Base-by-base conservation (phyloP, 1,140 invertebrate species). In the Drosophila takahashii region DNA sequence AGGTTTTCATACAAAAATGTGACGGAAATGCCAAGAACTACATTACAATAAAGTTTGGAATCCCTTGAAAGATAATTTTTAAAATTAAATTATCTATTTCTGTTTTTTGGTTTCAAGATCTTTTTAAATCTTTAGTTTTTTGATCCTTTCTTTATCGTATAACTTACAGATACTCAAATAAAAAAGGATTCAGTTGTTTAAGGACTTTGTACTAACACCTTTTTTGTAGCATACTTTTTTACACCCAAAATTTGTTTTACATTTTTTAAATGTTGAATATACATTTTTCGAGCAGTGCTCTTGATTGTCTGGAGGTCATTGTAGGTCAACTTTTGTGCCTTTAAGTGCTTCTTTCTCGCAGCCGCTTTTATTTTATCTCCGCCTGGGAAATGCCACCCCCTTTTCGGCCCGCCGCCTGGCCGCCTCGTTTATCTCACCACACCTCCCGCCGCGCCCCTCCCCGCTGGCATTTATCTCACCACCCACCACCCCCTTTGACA, bases 261-360 rank as follows among this genome's bases (percentile, higher is more conserved):
- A 29, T 8, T 29, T 8, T 7, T 29, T 29, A 1, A 8, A 16
- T 10, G 5, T 16, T 42, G 2, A 36, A 37, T 37, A 2, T 32
- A 8, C 13, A 10, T 10, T 34, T 41, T 26, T 62, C 15, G 27
- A 16, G 22, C 54, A 54, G 42, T 54, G 50, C n/a, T 18, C 10
- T 22, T 66, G 52, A 45, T 79, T 54, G 44, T 36, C 56, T 59
- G 71, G 71, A 81, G 74, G 74, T 81, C 79, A 81, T 51, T 70
- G 47, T 78, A 83, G 74, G 79, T 81, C 79, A 81, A 53, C 70
- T 54, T 75, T 50, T 74, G 48, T 50, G 70, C 67, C 67, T 72
- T 73, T 52, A 60, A 60, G 67, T 71, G 59, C 59, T 53, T 75
- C 59, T 74, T 53, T 75, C 59, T 74, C 50, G 45, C 39, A 54